Evolutionary conservation across 2,113 vertebrate species (phyloP).

Genomic region (Vimba vimba): DNA sequence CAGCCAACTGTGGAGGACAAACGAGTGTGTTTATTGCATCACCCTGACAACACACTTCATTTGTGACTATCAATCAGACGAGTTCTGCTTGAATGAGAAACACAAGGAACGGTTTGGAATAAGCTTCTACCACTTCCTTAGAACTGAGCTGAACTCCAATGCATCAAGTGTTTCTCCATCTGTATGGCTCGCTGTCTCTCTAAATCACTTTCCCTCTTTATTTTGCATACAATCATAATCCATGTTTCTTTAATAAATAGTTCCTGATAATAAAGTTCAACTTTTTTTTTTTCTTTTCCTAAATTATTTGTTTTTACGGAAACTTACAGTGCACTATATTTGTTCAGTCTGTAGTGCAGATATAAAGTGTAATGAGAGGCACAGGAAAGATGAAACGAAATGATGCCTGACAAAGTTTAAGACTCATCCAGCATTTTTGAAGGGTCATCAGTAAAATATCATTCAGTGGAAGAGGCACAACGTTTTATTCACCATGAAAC

Average conservation of each 20-base stretch:
- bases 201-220: background rate
- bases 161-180: background rate
- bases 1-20: too few relatives aligned
- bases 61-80: background rate
- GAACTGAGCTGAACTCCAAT: background rate
- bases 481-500: slow-evolving; percentile 72
- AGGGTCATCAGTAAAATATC: slow-evolving; percentile 59
- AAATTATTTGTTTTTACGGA: background rate
- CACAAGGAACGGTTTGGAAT: background rate
- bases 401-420: slow-evolving; percentile 66
- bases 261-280: background rate
- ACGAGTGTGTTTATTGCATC: too few relatives aligned
- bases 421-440: slow-evolving; percentile 54
- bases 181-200: background rate
- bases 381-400: slow-evolving; percentile 71
- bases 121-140: background rate
- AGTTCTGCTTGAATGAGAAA: background rate
- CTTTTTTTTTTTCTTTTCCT: background rate
- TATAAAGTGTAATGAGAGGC: slow-evolving; percentile 56
- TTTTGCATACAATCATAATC: background rate
- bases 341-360: slow-evolving; percentile 59
- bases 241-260: background rate
- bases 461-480: slow-evolving; percentile 61
- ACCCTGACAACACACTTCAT: too few relatives aligned
- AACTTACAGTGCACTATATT: slow-evolving; percentile 45